Conservation (phyloP, 2,888 invertebrate species). For the Cheiracanthium punctorium region DNA sequence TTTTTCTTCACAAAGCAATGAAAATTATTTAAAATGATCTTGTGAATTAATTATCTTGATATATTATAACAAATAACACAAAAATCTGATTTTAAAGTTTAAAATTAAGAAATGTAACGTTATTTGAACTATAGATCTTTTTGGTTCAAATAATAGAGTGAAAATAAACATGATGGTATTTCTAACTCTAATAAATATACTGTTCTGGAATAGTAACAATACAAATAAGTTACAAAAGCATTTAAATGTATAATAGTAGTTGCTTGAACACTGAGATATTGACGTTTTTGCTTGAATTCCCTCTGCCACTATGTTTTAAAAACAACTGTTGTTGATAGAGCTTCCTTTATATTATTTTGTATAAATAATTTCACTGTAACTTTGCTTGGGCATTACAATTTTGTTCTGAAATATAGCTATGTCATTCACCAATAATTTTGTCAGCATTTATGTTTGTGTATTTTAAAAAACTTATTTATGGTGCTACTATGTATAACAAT, state of each 20-base stretch:
- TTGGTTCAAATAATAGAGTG: too few species aligned
- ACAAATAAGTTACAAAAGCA: too few species aligned
- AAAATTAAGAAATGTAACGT: too few species aligned
- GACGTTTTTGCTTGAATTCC: neutral
- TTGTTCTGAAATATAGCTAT: neutral
- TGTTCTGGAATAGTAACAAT: too few species aligned
- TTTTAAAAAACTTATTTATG: neutral
- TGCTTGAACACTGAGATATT: neutral
- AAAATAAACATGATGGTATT: too few species aligned
- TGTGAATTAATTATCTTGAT: too few species aligned
- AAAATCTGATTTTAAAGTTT: too few species aligned
- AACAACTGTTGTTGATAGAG: conserved; percentile 9
- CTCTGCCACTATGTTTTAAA: neutral
- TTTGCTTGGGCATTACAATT: conserved; percentile 30
- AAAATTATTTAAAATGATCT: too few species aligned
- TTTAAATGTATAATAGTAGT: neutral
- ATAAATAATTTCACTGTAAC: conserved; percentile 5
- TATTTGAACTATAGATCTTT: too few species aligned
- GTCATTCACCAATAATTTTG: neutral
- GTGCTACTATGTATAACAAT: neutral
- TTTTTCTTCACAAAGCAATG: too few species aligned
- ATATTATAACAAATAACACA: too few species aligned
- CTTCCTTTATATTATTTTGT: conserved; percentile 4
- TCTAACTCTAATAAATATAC: too few species aligned
- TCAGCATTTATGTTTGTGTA: neutral